A percentile compares a stretch with the other conserved stretches of the same genome.
Conservation (phyloP, 2,113 vertebrate genomes). For the Scopus umbretta region DNA sequence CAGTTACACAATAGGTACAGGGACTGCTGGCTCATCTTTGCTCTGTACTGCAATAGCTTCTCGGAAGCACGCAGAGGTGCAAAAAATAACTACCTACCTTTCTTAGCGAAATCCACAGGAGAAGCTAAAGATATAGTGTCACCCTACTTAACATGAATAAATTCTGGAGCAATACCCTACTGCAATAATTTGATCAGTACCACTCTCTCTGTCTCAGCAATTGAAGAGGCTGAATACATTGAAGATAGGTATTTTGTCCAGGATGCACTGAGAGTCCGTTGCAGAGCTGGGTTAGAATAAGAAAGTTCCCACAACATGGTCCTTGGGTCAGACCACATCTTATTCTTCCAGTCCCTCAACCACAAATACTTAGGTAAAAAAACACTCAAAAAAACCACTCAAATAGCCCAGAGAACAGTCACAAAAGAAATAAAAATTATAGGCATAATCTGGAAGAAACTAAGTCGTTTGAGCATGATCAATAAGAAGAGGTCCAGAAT, state of each 20-base stretch:
- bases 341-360: not conserved
- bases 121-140: not conserved
- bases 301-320: not conserved
- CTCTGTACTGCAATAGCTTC: conserved; percentile 36
- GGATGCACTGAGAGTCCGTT: not conserved
- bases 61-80: conserved; percentile 44
- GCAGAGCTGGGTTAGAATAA: not conserved
- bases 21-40: conserved; percentile 24
- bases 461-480: not conserved
- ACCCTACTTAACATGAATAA: not conserved
- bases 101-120: conserved; percentile 36
- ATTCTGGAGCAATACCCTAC: not conserved
- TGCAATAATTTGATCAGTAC: not conserved
- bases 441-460: not conserved
- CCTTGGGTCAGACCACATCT: not conserved
- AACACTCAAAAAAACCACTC: not conserved
- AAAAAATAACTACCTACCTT: conserved; percentile 41
- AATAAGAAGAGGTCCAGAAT: not conserved
- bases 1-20: conserved; percentile 43
- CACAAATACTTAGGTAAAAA: not conserved
- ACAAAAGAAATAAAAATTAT: not conserved
- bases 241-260: not conserved
- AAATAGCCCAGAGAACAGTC: not conserved
- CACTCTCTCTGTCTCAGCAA: not conserved
- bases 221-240: not conserved